Base-by-base conservation (phyloP, 2,113 vertebrate genomes). In the Papio anubis region DNA sequence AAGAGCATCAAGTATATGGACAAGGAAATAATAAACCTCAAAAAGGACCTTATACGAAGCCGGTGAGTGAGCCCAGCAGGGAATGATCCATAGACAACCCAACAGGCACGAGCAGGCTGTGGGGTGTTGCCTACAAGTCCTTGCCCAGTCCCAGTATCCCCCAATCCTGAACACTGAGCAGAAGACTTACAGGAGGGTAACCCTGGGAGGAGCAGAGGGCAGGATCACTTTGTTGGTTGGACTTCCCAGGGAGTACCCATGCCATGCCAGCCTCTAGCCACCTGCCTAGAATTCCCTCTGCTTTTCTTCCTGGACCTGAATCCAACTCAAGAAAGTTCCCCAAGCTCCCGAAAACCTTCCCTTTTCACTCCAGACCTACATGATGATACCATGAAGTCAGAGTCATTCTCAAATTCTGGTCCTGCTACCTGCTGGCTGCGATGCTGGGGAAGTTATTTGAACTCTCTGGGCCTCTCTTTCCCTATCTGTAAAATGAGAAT, bases 11-110 rank as follows among this genome's bases (percentile, higher is more conserved):
- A 20, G 93, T 98, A 98, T 23, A 21, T 96, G 89, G 94, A 97
- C 79, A 98, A 98, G 96, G 97, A 98, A 0, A 48, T 98, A 90
- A 88, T 50, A 55, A 98, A 96, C 96, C 97, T 98, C 43, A 97
- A 95, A 87, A 98, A 98, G 92, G 97, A 99, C 91, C 98, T 99
- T 3, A 55, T 59, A 38, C 96, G 64, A 6, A 98, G 98, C 94
- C 98, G 99, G 99, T 99, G 97, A 98, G 98, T 96, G 27, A 94
- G 55, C 50, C 78, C 83, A 1, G 11, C 45, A 10, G 2, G 13
- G 50, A 68, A 52, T 4, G 9, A 27, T 20, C 50, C 25, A 0
- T 0, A 45, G n/a, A 50, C 11, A 32, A 8, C 16, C 18, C 13
- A 43, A 23, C 2, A 5, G 10, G 57, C 61, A 8, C 1, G 0